Evolutionary conservation across 1,140 invertebrate genomes (phyloP).

Genomic region (Neotoxoptera formosana): DNA sequence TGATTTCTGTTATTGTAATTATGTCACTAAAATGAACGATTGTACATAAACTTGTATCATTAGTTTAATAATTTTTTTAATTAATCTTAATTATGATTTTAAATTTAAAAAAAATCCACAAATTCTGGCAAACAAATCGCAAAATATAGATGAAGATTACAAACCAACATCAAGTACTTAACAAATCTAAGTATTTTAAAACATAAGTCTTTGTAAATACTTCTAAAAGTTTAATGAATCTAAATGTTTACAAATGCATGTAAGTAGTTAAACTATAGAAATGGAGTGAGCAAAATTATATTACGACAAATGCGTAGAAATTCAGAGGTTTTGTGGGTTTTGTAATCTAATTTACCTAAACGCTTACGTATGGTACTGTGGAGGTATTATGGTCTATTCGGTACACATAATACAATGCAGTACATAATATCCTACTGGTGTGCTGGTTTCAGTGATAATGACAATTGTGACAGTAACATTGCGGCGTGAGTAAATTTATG

Average conservation of each 20-base stretch:
- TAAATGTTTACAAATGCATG: too few relatives aligned
- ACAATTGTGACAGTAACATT: neutral
- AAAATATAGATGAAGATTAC: neutral
- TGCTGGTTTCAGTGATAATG: neutral
- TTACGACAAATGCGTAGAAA: neutral
- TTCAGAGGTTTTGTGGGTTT: neutral
- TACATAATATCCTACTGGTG: neutral
- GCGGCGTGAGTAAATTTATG: neutral
- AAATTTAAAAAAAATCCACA: neutral
- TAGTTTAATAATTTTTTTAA: too few relatives aligned
- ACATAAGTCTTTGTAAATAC: neutral
- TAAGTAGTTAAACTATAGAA: too few relatives aligned
- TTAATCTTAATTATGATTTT: too few relatives aligned
- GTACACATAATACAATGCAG: neutral
- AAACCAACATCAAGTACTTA: neutral
- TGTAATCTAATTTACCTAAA: neutral
- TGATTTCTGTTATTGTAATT: too few relatives aligned
- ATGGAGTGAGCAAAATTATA: too few relatives aligned
- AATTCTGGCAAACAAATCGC: neutral
- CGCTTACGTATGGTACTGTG: neutral
- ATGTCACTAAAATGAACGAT: too few relatives aligned
- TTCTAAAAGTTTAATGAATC: neutral
- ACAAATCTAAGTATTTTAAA: neutral
- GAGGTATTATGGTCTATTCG: neutral
- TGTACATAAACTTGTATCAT: too few relatives aligned